phyloP scores from a whole-genome alignment of 1,140 invertebrate species.

The Spodoptera litura region DNA sequence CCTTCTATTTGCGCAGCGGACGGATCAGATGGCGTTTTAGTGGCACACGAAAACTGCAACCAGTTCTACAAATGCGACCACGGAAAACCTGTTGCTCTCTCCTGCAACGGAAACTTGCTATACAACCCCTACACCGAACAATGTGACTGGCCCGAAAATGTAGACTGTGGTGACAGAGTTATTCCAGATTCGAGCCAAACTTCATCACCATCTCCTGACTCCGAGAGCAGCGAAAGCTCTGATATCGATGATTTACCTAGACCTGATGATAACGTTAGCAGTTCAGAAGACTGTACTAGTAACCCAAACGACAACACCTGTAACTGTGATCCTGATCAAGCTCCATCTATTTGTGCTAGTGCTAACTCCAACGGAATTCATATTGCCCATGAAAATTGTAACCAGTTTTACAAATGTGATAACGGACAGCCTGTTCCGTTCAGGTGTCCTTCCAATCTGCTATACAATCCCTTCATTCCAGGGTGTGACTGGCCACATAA shows the following conservation, averaged over 20 bases:
- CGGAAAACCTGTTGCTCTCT: slow-evolving; percentile 41
- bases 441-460: slow-evolving; percentile 46
- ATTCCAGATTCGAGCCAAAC: slow-evolving; percentile 37
- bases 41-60: slow-evolving; percentile 65
- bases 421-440: slow-evolving; percentile 50
- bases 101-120: slow-evolving; percentile 49
- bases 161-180: slow-evolving; percentile 66
- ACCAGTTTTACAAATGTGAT: slow-evolving; percentile 64
- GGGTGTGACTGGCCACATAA: slow-evolving; percentile 78
- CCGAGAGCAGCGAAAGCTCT: too few relatives aligned
- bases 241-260: not conserved
- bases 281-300: not conserved
- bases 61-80: slow-evolving; percentile 60
- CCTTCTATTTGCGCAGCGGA: slow-evolving; percentile 34
- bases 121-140: slow-evolving; percentile 60
- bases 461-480: slow-evolving; percentile 56
- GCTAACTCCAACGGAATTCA: slow-evolving; percentile 55
- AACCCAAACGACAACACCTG: not conserved
- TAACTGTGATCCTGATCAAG: slow-evolving; percentile 39
- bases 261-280: not conserved
- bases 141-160: slow-evolving; percentile 84
- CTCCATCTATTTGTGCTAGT: slow-evolving; percentile 55
- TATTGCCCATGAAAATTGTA: slow-evolving; percentile 66
- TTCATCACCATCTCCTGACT: slow-evolving; percentile 37
- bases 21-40: slow-evolving; percentile 55